Percentiles rank a stretch among this genome's conserved stretches.
phyloP scores from a whole-genome alignment of 2,113 vertebrate species.

The Riparia riparia region DNA sequence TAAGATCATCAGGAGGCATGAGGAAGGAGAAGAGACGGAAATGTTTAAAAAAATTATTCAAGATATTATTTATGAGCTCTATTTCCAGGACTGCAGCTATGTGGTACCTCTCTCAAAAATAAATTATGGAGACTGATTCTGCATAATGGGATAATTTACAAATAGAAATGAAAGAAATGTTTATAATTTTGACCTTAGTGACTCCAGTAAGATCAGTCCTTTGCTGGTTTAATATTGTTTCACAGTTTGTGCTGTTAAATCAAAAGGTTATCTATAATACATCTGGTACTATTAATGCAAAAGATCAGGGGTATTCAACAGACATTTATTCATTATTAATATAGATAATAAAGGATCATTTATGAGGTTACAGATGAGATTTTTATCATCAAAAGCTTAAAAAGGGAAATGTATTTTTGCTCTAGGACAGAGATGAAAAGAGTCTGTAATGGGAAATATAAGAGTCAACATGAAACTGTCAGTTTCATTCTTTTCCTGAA shows the following conservation, averaged over 20 bases:
- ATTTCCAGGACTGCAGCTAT: constrained; percentile 22
- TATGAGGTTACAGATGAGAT: constrained; percentile 86
- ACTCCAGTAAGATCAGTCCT: constrained; percentile 69
- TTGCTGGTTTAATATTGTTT: constrained; percentile 81
- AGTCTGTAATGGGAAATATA: constrained; percentile 70
- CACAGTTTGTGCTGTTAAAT: constrained; percentile 85
- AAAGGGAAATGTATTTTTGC: constrained; percentile 85
- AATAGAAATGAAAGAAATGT: constrained; percentile 66
- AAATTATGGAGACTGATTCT: constrained; percentile 18
- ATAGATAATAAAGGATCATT: constrained; percentile 88
- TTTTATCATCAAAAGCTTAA: constrained; percentile 87
- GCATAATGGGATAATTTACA: constrained; percentile 61
- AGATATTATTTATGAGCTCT: constrained; percentile 64
- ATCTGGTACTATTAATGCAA: constrained; percentile 82
- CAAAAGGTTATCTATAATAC: constrained; percentile 88
- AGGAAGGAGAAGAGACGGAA: constrained; percentile 44
- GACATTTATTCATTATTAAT: constrained; percentile 91
- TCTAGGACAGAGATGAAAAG: constrained; percentile 75
- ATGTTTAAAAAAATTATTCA: constrained; percentile 55
- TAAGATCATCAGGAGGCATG: constrained; percentile 39
- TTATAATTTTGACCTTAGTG: constrained; percentile 76
- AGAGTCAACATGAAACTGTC: constrained; percentile 75
- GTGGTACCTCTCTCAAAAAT: constrained; percentile 1
- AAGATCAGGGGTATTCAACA: constrained; percentile 82
- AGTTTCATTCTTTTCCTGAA: constrained; percentile 63